These are phyloP conservation scores for Perizoma flavofasciatum DNA, from an alignment of 2,888 invertebrate genomes.

Conservation along the genomic window DNA sequence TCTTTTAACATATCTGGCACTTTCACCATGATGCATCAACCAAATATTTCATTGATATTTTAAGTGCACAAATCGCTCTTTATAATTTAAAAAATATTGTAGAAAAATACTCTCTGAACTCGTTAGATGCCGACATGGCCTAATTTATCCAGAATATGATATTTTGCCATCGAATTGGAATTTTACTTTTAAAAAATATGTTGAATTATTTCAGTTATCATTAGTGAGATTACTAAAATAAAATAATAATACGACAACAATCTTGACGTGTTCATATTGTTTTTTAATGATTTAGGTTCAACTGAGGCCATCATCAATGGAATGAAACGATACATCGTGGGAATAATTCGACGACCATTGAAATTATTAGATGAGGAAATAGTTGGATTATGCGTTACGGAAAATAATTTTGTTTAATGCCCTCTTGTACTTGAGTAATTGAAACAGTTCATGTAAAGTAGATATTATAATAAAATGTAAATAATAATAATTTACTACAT, in stretches of 20 bases:
- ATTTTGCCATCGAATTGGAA: conserved; percentile 61
- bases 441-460: conserved; percentile 41
- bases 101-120: conserved; percentile 82
- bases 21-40: conserved; percentile 78
- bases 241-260: conserved; percentile 31
- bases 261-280: conserved; percentile 34
- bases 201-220: conserved; percentile 60
- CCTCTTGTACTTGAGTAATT: conserved; percentile 52
- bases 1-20: conserved; percentile 82
- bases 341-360: conserved; percentile 30
- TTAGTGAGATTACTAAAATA: conserved; percentile 68
- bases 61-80: conserved; percentile 76
- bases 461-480: conserved; percentile 46
- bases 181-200: conserved; percentile 46
- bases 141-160: conserved; percentile 64
- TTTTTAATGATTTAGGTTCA: conserved; percentile 25
- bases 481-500: conserved; percentile 46
- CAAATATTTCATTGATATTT: conserved; percentile 77
- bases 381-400: conserved; percentile 12
- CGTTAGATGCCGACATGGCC: conserved; percentile 68
- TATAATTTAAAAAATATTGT: conserved; percentile 76
- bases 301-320: conserved; percentile 34
- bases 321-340: conserved; percentile 36
- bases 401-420: conserved; percentile 36
- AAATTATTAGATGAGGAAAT: conserved; percentile 5